A percentile compares a stretch with the other conserved stretches of the same genome.
These are phyloP conservation scores for Rhegmatorhina hoffmannsi DNA, from an alignment of 2,113 vertebrate genomes.

Conservation along the genomic window DNA sequence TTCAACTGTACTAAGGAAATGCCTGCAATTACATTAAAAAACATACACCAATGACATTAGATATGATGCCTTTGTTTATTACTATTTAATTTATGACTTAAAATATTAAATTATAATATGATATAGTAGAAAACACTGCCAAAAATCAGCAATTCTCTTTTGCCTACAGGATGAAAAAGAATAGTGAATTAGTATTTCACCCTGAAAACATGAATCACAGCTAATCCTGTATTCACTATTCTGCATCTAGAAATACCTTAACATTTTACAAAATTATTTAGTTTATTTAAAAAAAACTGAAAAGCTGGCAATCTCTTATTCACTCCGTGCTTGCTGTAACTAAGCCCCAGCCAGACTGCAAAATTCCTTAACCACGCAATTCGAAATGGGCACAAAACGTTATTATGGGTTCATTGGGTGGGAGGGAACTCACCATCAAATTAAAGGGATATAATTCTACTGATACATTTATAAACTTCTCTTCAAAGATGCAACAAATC, in stretches of 20 bases:
- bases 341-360: neutral
- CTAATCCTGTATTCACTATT: neutral
- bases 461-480: neutral
- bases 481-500: neutral
- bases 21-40: constrained; percentile 73
- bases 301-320: neutral
- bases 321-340: neutral
- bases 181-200: neutral
- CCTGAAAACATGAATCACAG: neutral
- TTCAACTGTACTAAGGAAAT: constrained; percentile 86
- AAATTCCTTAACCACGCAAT: neutral
- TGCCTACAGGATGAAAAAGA: neutral
- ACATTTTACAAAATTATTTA: neutral
- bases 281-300: neutral
- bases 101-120: neutral
- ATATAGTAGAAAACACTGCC: neutral
- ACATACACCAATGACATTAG: constrained; percentile 3
- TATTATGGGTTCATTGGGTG: neutral
- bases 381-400: neutral
- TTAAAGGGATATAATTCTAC: neutral
- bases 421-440: neutral
- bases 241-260: neutral
- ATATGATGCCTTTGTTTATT: neutral
- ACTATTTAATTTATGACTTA: neutral
- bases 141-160: constrained; percentile 10